These are phyloP conservation scores for Leptura quadrifasciata DNA, from an alignment of 2,888 invertebrate genomes.

Conservation along the genomic window DNA sequence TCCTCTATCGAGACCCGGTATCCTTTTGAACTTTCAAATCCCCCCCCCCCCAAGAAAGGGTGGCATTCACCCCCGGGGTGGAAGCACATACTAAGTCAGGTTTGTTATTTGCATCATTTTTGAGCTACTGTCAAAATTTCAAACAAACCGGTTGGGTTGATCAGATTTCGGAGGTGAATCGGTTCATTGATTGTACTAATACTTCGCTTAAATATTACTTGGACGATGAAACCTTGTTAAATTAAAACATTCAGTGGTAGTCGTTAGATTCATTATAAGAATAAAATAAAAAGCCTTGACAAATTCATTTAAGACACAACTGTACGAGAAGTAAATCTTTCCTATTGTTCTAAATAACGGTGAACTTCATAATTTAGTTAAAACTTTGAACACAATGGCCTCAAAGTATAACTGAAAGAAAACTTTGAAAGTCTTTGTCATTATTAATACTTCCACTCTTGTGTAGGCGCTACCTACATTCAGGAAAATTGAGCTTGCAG, in stretches of 20 bases:
- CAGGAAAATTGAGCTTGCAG: constrained; percentile 44
- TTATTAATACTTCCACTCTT: constrained; percentile 48
- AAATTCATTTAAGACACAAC: constrained; percentile 41
- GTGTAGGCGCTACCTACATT: constrained; percentile 53
- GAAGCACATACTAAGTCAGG: too few species aligned
- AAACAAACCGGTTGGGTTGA: too few species aligned
- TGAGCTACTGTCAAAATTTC: too few species aligned
- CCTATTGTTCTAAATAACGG: constrained; percentile 59
- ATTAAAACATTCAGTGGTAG: background rate
- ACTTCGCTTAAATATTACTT: background rate
- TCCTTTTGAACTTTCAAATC: too few species aligned
- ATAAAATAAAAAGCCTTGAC: constrained; percentile 40
- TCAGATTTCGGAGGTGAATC: too few species aligned
- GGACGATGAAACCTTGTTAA: background rate
- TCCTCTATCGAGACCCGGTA: too few species aligned
- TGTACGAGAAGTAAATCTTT: constrained; percentile 54
- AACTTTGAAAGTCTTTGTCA: constrained; percentile 52
- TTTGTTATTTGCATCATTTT: too few species aligned
- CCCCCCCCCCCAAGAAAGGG: too few species aligned
- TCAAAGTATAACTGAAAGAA: constrained; percentile 46
- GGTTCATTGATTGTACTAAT: too few species aligned
- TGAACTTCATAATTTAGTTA: constrained; percentile 62
- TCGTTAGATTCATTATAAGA: constrained; percentile 26
- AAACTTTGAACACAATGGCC: constrained; percentile 60
- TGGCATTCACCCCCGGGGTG: too few species aligned